phyloP scores from a whole-genome alignment of 2,797 vertebrate species.

The Okamejei kenojei region DNA sequence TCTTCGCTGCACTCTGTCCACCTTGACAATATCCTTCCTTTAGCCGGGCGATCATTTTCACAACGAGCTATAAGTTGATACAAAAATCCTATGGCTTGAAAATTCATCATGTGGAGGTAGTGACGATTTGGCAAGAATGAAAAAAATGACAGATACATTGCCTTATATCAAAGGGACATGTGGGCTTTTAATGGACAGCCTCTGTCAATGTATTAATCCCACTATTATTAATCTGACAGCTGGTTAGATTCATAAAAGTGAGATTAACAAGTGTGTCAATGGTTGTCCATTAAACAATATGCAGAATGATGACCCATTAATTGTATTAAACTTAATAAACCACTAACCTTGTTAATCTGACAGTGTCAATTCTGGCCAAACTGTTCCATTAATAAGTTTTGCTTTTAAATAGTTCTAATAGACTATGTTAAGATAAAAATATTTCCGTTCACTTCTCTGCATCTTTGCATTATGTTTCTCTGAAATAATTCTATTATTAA shows the following conservation, averaged over 20 bases:
- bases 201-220: slow-evolving; percentile 9
- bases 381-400: slow-evolving; percentile 9
- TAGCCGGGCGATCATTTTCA: not conserved
- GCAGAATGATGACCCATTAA: not conserved
- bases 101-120: not conserved
- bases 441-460: not conserved
- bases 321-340: slow-evolving; percentile 10
- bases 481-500: not conserved
- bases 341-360: not conserved
- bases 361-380: not conserved
- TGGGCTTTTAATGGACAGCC: slow-evolving; percentile 10
- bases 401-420: not conserved
- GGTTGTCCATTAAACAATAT: slow-evolving; percentile 11
- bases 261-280: slow-evolving; percentile 5
- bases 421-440: not conserved
- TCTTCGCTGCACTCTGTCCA: too few relatives aligned
- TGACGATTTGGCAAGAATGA: not conserved
- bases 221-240: slow-evolving; percentile 26
- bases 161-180: not conserved
- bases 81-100: not conserved
- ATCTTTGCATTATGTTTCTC: not conserved
- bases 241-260: slow-evolving; percentile 21
- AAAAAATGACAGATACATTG: not conserved
- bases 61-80: not conserved
- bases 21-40: too few relatives aligned